Evolutionary conservation across 2,113 vertebrate genomes (phyloP).

Genomic region (Takifugu bimaculatus): DNA sequence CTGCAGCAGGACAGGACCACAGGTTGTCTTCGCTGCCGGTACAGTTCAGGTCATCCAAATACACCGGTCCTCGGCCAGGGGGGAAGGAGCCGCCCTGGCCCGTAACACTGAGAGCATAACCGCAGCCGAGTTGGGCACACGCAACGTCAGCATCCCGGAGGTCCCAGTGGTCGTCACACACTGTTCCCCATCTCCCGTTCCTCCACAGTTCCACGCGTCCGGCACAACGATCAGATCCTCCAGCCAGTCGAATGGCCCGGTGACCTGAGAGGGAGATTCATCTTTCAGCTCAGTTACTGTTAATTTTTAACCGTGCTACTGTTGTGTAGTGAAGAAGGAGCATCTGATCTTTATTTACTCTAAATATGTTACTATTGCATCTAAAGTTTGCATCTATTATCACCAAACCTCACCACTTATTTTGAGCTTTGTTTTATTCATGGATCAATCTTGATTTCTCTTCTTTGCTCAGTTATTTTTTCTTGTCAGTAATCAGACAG

Average conservation of each 20-base stretch:
- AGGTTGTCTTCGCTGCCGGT: constrained; percentile 65
- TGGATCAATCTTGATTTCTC: too few relatives aligned
- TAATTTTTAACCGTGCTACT: too few relatives aligned
- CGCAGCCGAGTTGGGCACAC: constrained; percentile 70
- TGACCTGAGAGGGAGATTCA: constrained; percentile 40
- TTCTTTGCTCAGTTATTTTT: too few relatives aligned
- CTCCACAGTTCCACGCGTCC: constrained; percentile 74
- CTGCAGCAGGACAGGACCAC: constrained; percentile 55
- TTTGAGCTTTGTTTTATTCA: too few relatives aligned
- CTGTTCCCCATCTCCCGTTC: constrained; percentile 55
- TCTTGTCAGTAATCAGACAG: too few relatives aligned
- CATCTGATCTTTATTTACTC: not conserved
- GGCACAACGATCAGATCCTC: constrained; percentile 53
- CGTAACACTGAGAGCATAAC: constrained; percentile 57
- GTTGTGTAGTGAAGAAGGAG: too few relatives aligned
- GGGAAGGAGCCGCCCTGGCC: constrained; percentile 57
- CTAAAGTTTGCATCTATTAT: too few relatives aligned
- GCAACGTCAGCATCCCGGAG: constrained; percentile 56
- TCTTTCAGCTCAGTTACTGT: not conserved
- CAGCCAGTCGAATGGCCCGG: constrained; percentile 36
- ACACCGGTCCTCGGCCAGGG: constrained; percentile 55
- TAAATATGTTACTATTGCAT: too few relatives aligned
- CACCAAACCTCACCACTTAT: too few relatives aligned
- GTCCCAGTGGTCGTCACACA: constrained; percentile 75
- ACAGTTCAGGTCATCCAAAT: constrained; percentile 71